Evolutionary conservation across 2,888 invertebrate genomes (phyloP).

Genomic region (Melipona bicolor): DNA sequence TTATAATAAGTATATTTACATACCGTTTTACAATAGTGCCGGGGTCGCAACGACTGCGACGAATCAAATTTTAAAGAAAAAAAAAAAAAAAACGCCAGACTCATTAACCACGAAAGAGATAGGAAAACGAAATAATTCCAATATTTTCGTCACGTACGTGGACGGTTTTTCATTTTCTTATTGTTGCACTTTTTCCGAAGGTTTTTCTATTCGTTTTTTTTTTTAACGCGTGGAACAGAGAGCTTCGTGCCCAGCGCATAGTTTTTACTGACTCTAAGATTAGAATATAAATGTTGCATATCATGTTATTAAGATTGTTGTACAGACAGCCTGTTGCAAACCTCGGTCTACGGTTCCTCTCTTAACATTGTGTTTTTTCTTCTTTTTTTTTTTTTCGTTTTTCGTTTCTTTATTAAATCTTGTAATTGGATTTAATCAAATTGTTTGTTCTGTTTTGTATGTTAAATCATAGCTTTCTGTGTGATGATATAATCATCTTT

Average conservation of each 20-base stretch:
- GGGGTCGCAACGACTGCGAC: slow-evolving; percentile 75
- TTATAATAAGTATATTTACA: slow-evolving; percentile 83
- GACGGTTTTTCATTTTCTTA: slow-evolving; percentile 78
- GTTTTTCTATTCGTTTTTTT: slow-evolving; percentile 67
- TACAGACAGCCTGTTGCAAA: slow-evolving; percentile 81
- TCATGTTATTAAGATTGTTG: slow-evolving; percentile 84
- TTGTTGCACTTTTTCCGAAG: slow-evolving; percentile 77
- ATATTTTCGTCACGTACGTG: slow-evolving; percentile 56
- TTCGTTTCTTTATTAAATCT: neutral
- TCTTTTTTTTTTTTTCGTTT: neutral
- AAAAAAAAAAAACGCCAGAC: slow-evolving; percentile 17
- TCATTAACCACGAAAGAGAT: slow-evolving; percentile 50
- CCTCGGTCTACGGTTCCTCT: slow-evolving; percentile 71
- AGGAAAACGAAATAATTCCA: slow-evolving; percentile 35
- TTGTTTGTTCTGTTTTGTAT: neutral
- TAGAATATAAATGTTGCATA: slow-evolving; percentile 84
- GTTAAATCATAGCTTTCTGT: neutral
- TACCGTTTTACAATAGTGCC: slow-evolving; percentile 82
- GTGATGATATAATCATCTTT: neutral
- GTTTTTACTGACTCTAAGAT: slow-evolving; percentile 81
- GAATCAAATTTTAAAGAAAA: slow-evolving; percentile 60
- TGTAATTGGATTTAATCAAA: neutral
- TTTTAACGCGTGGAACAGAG: slow-evolving; percentile 69
- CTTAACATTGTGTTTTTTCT: slow-evolving; percentile 1
- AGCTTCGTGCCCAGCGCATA: slow-evolving; percentile 82